Evolutionary conservation across 2,888 invertebrate genomes (phyloP), one percentile per base, ranked within the genome.

Genomic region (Biston betularia): DNA sequence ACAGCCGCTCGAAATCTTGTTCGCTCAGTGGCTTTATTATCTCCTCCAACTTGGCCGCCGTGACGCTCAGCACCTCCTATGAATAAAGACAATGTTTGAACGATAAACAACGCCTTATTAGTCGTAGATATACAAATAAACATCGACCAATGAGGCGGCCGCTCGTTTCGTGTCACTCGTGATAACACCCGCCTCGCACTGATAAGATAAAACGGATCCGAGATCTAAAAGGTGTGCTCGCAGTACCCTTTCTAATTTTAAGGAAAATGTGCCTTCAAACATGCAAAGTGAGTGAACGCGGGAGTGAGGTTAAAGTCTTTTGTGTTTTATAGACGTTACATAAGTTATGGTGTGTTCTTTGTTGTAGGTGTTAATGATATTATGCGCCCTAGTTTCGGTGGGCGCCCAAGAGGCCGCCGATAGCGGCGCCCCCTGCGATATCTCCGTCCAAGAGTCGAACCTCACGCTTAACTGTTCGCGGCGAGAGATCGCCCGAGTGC

Each of bases 31-130:
- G 94, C 77, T 91, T 93, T 76, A 95, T 91, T 78, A 95, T 91
- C 79, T 94, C 94, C 73, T 95, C 95, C 78, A 95, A 85, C 79
- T 95, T 94, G 73, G 89, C 89, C 75, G 94, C 93, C 72, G 95
- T 94, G 80, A 94, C 93, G 74, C 90, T 90, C 79, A 95, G 86
- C 81, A 94, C 93, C 82, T 95, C 95, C 95, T 95, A 87, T 87
- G 94, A 89, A 83, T 80, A 86, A 85, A 79, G 75, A 81, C 77
- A 84, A 79, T 82, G 80, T 86, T 85, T 87, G 79, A 82, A 62
- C 62, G 62, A 82, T 83, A 85, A 86, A 81, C 79, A 75, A 73
- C 79, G 60, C 68, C 77, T 79, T 81, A 81, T 86, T 84, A 85
- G 82, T 81, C 80, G 80, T 79, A 83, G 89, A 92, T 90, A 91